Evolutionary conservation across 53 echinoderm and acorn worm species (phyloP), one percentile per base, ranked within the genome.

Genomic region (Hippasteria phrygiana): DNA sequence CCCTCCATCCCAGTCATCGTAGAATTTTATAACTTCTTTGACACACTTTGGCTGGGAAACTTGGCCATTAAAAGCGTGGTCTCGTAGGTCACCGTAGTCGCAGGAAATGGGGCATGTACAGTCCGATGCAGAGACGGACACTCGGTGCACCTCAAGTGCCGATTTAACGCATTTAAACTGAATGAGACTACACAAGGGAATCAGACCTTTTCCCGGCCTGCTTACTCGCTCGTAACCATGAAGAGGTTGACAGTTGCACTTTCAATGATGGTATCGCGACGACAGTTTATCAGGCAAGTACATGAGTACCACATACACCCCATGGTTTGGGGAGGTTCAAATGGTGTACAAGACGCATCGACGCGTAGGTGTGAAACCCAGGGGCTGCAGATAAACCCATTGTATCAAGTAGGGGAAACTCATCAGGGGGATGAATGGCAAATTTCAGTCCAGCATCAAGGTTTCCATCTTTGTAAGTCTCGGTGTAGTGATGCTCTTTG

Each of bases 351-450:
- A 53, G 32, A 13, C 88, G 75, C 63, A 88, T 66, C 9, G 88
- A 47, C 10, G 37, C 77, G 34, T 75, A 88, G 33, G 88, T 88
- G 48, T 88, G 88, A 24, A 45, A 88, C n/a, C 76, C 88, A 29
- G 88, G 88, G 9, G 88, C 5, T 39, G 76, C 76, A 3, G 88
- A 66, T 33, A 88, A 64, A 5, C 88, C 88, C 46, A 35, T 45
- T 7, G 76, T 62, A 35, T 74, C 87, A 34, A 87, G 29, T 4
- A 59, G 41, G 5, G 87, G 75, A 5, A 62, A 33, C 56, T 88
- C 88, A 12, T 43, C 29, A 7, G 3, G 43, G 12, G 43, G 42
- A 47, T 88, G 88, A 36, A 88, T 70, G 8, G 50, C 64, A 64
- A 88, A 75, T 43, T 77, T 88, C 13, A 88, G 2, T 5, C 75